These are phyloP conservation scores for Silvanus unidentatus DNA, from an alignment of 2,888 invertebrate species.

Conservation along the genomic window DNA sequence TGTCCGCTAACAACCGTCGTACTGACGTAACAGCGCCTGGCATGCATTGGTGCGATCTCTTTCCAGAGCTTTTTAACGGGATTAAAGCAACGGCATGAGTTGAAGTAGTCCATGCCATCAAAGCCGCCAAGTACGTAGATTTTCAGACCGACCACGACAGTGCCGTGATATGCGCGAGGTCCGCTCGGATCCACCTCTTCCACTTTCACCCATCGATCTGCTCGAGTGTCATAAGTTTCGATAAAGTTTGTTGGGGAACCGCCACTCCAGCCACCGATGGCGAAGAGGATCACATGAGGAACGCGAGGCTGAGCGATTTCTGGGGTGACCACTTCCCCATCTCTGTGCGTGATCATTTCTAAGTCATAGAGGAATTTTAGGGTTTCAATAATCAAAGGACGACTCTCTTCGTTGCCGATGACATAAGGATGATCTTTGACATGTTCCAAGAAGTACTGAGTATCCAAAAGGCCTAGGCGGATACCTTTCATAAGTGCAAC, in stretches of 20 bases:
- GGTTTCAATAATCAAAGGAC: slow-evolving; percentile 85
- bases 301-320: slow-evolving; percentile 77
- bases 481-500: slow-evolving; percentile 75
- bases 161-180: slow-evolving; percentile 90
- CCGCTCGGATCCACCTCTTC: slow-evolving; percentile 76
- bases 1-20: slow-evolving; percentile 70
- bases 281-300: slow-evolving; percentile 85
- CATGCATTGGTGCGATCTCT: slow-evolving; percentile 87
- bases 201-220: slow-evolving; percentile 83
- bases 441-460: slow-evolving; percentile 84
- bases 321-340: slow-evolving; percentile 77
- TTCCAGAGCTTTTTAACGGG: slow-evolving; percentile 79
- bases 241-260: slow-evolving; percentile 71
- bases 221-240: slow-evolving; percentile 84
- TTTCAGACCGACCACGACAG: slow-evolving; percentile 75
- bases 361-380: slow-evolving; percentile 86
- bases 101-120: slow-evolving; percentile 53
- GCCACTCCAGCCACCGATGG: slow-evolving; percentile 74
- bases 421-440: slow-evolving; percentile 87
- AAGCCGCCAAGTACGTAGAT: slow-evolving; percentile 91
- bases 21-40: slow-evolving; percentile 80
- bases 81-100: slow-evolving; percentile 61
- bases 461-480: slow-evolving; percentile 76
- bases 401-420: slow-evolving; percentile 72
- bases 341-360: slow-evolving; percentile 75